Evolutionary conservation across 1,140 invertebrate genomes (phyloP), one percentile per base, ranked within the genome.

Genomic region (Hylyphantes graminicola): DNA sequence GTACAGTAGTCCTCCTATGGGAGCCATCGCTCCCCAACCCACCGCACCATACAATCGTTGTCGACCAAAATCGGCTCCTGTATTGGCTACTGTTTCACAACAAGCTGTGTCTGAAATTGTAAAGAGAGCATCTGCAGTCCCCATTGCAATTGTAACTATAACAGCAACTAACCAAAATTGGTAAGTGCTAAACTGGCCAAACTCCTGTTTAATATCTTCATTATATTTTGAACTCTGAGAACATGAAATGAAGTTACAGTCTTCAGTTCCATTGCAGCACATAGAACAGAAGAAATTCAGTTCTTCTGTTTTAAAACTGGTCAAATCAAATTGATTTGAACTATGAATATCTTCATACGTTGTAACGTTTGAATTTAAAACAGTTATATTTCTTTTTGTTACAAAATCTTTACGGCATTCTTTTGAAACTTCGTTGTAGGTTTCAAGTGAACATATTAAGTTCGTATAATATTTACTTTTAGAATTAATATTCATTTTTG

Each of bases 91-190:
- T 17, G 57, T 73, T 59, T 83, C 80, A 17, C 51, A 83, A 12
- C 80, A 83, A 15, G 72, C 80, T 7, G 80, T 83, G 17, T 83
- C 80, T 8, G 80, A 73, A 7, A 83, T 21, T 2, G 80, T 83
- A 15, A 74, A 83, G 0, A 74, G 0, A 7, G 80, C 51, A 3
- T 55, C 67, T 0, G 21, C n/a, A 13, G n/a, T 21, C 0, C 57
- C 13, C 7, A 17, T 61, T 7, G 54, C 5, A 10, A 57, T 0
- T 0, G 53, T 50, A 15, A n/a, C 5, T 15, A 64, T 11, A 3
- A 73, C 19, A 11, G 59, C 57, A 11, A 64, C 73, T 2, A 83
- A 50, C 80, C 80, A 83, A 35, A 83, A 83, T 21, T 74, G 67
- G 53, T 50, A 61, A 9, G 78, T 70, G 11, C 17, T 51, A 48